A percentile compares a stretch with the other conserved stretches of the same genome.
phyloP scores from a whole-genome alignment of 2,888 invertebrate species.

The Dryobota labecula region DNA sequence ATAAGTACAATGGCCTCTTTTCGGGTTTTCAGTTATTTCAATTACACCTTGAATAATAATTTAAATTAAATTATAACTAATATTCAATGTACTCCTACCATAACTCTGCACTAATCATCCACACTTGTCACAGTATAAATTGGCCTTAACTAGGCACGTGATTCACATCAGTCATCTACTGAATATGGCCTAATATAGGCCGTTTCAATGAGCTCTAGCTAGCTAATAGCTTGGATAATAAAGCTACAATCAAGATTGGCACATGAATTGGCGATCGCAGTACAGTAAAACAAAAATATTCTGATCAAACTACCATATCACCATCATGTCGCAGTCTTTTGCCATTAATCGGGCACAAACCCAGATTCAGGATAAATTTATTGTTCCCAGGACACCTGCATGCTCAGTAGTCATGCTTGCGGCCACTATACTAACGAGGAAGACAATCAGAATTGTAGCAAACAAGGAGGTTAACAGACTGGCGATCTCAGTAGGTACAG shows the following conservation, averaged over 20 bases:
- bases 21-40: no score
- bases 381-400: no score
- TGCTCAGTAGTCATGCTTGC: no score
- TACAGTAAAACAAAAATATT: no score
- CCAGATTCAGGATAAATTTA: no score
- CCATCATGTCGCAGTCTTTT: no score
- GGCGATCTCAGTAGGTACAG: not conserved
- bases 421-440: not conserved
- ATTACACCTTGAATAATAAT: no score
- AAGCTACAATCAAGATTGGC: constrained; percentile 3
- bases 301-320: no score
- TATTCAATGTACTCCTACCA: not conserved
- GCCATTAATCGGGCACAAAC: no score
- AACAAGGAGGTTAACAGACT: not conserved
- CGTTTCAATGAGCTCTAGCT: constrained; percentile 1
- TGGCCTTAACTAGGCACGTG: constrained; percentile 18
- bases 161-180: constrained; percentile 20
- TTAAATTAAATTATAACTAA: no score
- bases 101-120: constrained; percentile 6
- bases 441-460: not conserved
- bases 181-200: constrained; percentile 11
- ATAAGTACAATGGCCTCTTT: no score
- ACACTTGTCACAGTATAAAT: constrained; percentile 28
- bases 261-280: not conserved
- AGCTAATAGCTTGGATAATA: not conserved